Base-by-base conservation (phyloP, 2,888 invertebrate genomes). In the Latrodectus elegans region DNA sequence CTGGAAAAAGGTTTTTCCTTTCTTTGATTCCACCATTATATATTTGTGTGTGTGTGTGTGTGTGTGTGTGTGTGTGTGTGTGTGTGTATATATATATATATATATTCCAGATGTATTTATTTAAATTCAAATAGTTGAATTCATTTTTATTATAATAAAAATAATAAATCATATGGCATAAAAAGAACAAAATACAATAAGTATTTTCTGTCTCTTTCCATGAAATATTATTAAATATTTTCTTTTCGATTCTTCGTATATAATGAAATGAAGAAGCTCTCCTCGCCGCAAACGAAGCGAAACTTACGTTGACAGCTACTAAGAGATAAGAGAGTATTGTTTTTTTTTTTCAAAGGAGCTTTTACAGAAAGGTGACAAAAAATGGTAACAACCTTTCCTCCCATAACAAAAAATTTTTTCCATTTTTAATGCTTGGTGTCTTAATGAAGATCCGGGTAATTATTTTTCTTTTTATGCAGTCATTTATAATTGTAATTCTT, bases 301-400 rank as follows among this genome's bases (percentile, higher is more conserved):
- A 77, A 77, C 67, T 67, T 67, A 51, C 67, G 77, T 65, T 77
- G 77, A 68, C 77, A 67, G 51, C 67, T 52, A 15, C 77, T 4
- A 14, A 77, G 52, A 22, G 77, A 77, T 77, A 77, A 77, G 15
- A 52, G 67, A 77, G 22, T 22, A 22, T 22, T 22, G 22, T 22
- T 77, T 65, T 77, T 77, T 65, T 77, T 52, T 64, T n/a, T 26
- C 51, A 51, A 77, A 77, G 15, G 4, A 55, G 15, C 55, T 15
- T 17, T 12, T 11, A 70, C 14, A 70, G 26, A 70, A 12, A 17
- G 4, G 4, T 10, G 15, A 9, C 38, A 26, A 38, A 70, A 70
- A 70, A 70, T 22, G 26, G 26, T 70, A 4, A 55, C 15, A 55
- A 55, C 15, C 11, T 55, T 15, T 3, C 11, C 12, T 55, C 55